phyloP scores from a whole-genome alignment of 2,797 vertebrate genomes.

The Saguinus oedipus region DNA sequence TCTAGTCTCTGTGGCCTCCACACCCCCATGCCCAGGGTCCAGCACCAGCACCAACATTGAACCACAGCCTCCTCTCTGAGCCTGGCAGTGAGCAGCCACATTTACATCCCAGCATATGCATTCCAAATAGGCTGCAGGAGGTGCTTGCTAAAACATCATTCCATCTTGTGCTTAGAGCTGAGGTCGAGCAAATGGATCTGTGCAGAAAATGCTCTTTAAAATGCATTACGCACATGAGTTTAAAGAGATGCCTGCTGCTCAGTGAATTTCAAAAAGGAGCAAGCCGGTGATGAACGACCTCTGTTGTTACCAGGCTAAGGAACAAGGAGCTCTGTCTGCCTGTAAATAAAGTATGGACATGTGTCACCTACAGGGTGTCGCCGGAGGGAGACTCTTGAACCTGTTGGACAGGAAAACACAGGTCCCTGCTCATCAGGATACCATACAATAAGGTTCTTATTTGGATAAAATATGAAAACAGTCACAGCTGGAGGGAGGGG shows the following conservation, averaged over 20 bases:
- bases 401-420: not conserved
- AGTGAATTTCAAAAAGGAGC: constrained; percentile 64
- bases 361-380: not conserved
- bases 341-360: constrained; percentile 49
- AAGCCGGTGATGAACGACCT: constrained; percentile 49
- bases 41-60: not conserved
- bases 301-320: constrained; percentile 35
- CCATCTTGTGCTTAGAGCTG: constrained; percentile 35
- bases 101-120: not conserved
- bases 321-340: constrained; percentile 49
- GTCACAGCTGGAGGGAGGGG: not conserved
- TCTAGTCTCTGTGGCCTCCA: not conserved
- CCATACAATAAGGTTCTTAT: not conserved
- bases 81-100: not conserved
- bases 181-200: constrained; percentile 51
- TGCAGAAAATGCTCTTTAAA: constrained; percentile 61
- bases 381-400: not conserved
- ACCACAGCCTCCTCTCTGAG: not conserved
- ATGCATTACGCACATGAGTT: constrained; percentile 53
- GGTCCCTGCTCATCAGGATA: not conserved
- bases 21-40: accelerated
- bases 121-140: constrained; percentile 3
- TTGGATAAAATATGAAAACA: not conserved
- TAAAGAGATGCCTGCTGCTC: constrained; percentile 54
- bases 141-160: not conserved